Percentiles rank a stretch among this genome's conserved stretches.
Evolutionary conservation across 2,888 invertebrate genomes (phyloP).

Genomic region (Oscheius sp.): DNA sequence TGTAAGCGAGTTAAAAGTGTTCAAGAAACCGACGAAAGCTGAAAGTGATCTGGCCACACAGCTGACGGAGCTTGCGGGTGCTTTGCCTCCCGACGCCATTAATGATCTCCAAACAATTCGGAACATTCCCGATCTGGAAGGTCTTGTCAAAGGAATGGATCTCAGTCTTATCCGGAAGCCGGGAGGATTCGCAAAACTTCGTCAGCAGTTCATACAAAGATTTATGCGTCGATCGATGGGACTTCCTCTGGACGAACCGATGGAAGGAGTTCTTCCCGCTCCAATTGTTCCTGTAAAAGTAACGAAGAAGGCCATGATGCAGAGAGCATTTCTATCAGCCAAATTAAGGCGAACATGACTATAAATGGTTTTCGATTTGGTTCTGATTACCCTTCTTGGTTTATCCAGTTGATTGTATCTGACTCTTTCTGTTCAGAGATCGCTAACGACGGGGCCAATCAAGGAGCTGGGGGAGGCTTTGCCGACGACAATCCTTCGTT

Average conservation of each 20-base stretch:
- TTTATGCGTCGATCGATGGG: conserved; percentile 63
- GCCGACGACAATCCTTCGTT: conserved; percentile 32
- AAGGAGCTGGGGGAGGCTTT: conserved; percentile 61
- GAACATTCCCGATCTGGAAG: conserved; percentile 68
- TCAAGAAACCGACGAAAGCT: conserved; percentile 44
- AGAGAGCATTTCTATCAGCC: conserved; percentile 17
- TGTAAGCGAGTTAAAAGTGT: conserved; percentile 43
- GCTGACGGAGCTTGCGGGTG: conserved; percentile 52
- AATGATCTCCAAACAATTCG: conserved; percentile 61
- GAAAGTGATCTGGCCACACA: conserved; percentile 51
- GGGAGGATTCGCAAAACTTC: conserved; percentile 65
- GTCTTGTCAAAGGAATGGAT: conserved; percentile 67
- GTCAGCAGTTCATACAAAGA: conserved; percentile 67
- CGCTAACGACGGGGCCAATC: conserved; percentile 53
- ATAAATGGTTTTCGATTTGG: neutral
- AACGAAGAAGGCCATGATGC: conserved; percentile 53
- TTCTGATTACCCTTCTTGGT: neutral
- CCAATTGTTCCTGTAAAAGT: conserved; percentile 64
- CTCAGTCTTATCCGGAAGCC: conserved; percentile 64
- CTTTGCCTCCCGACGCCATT: conserved; percentile 62
- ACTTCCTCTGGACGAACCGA: conserved; percentile 39
- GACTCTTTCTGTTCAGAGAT: conserved; percentile 44
- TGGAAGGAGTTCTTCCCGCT: conserved; percentile 44
- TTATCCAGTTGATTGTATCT: neutral
- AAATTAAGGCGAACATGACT: conserved; percentile 5